Evolutionary conservation across 2,797 vertebrate species (phyloP).

Genomic region (Xerus rutilus): DNA sequence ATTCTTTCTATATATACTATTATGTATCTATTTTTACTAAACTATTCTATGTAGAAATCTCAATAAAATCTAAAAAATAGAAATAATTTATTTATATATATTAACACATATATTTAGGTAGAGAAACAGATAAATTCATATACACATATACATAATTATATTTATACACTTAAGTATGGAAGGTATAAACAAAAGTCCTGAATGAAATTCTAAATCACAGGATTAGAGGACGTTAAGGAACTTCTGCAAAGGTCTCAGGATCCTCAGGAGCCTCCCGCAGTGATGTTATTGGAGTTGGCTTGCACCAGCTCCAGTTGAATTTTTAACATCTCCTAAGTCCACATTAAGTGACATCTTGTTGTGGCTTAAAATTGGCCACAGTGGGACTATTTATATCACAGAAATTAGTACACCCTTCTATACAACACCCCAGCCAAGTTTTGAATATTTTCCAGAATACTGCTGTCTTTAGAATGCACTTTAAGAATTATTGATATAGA

Average conservation of each 20-base stretch:
- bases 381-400: not conserved
- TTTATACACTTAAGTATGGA: not conserved
- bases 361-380: not conserved
- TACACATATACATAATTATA: not conserved
- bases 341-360: not conserved
- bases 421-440: not conserved
- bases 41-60: constrained; percentile 26
- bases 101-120: not conserved
- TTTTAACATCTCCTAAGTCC: not conserved
- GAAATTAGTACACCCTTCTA: not conserved
- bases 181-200: constrained; percentile 5
- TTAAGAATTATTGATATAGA: not conserved
- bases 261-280: not conserved
- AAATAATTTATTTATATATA: constrained; percentile 18
- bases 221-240: not conserved
- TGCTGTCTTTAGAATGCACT: not conserved
- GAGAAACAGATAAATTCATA: not conserved
- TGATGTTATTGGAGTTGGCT: not conserved
- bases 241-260: not conserved
- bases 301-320: not conserved
- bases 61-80: constrained; percentile 51
- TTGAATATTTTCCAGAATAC: not conserved
- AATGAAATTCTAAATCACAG: not conserved
- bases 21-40: not conserved
- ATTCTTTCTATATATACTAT: not conserved